Evolutionary conservation across 2,113 vertebrate species (phyloP).

Genomic region (Poeciliopsis turrubarensis): DNA sequence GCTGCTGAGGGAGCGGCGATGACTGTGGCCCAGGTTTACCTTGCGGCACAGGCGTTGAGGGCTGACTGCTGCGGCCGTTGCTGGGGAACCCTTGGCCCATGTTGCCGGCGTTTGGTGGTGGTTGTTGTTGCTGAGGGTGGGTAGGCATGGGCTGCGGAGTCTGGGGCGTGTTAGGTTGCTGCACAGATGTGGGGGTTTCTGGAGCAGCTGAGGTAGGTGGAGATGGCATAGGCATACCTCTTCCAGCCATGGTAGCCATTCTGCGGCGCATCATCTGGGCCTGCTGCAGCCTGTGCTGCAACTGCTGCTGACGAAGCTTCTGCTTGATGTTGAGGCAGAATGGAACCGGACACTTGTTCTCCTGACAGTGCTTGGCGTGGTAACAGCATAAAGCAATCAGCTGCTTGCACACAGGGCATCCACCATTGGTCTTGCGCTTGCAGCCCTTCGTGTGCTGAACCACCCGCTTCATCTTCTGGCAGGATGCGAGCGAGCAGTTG

Average conservation of each 20-base stretch:
- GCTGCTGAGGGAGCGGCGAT: constrained; percentile 85
- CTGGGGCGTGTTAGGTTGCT: constrained; percentile 91
- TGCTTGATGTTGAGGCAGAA: constrained; percentile 99
- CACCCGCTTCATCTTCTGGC: constrained; percentile 99
- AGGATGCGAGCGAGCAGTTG: constrained; percentile 96
- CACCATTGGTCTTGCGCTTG: constrained; percentile 98
- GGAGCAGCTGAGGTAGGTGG: constrained; percentile 94
- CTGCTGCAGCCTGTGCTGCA: constrained; percentile 97
- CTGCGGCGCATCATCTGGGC: constrained; percentile 97
- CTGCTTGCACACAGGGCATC: constrained; percentile 98
- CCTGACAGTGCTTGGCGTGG: constrained; percentile 99
- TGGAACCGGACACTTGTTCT: constrained; percentile 99
- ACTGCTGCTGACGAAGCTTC: constrained; percentile 97
- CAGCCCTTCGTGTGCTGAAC: constrained; percentile 99
- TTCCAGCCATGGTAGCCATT: constrained; percentile 98
- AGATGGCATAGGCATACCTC: constrained; percentile 92
- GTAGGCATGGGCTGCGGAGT: constrained; percentile 82
- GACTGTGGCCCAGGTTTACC: constrained; percentile 88
- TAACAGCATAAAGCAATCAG: constrained; percentile 98
- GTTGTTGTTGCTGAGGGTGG: constrained; percentile 80
- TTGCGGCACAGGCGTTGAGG: constrained; percentile 84
- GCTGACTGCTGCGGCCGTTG: constrained; percentile 88
- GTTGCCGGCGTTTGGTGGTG: constrained; percentile 82
- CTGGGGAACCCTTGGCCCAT: constrained; percentile 87
- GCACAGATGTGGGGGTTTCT: constrained; percentile 87